Percentiles rank a stretch among this genome's conserved stretches.
Evolutionary conservation across 2,888 invertebrate species (phyloP).

Genomic region (Neocrepidodera transversa): DNA sequence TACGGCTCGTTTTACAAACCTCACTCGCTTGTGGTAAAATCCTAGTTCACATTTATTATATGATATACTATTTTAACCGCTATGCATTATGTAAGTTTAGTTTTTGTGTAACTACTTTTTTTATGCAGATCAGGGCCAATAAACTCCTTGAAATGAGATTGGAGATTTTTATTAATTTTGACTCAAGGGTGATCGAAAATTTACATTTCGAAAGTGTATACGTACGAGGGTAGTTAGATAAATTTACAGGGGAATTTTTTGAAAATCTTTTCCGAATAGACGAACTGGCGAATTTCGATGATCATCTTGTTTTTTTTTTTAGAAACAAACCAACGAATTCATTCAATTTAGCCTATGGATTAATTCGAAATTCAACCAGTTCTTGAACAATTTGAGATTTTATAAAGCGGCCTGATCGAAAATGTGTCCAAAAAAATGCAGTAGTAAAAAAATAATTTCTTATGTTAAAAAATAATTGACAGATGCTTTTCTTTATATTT

Average conservation of each 20-base stretch:
- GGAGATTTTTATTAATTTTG: too few relatives aligned
- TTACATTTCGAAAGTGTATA: constrained; percentile 3
- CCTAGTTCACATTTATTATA: too few relatives aligned
- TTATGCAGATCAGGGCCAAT: constrained; percentile 19
- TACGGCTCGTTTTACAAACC: too few relatives aligned
- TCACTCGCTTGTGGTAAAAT: too few relatives aligned
- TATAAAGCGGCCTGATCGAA: constrained; percentile 33
- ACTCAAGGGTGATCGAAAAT: too few relatives aligned
- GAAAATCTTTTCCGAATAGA: constrained; percentile 9
- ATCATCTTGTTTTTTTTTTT: neutral
- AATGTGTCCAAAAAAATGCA: too few relatives aligned
- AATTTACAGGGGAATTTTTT: neutral
- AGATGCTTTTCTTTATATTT: too few relatives aligned
- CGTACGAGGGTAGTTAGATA: neutral
- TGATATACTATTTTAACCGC: too few relatives aligned
- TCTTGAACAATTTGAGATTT: constrained; percentile 33
- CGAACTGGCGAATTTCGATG: constrained; percentile 19
- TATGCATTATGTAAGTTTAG: too few relatives aligned
- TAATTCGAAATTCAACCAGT: constrained; percentile 28
- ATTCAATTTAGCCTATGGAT: neutral
- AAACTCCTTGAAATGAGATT: constrained; percentile 7
- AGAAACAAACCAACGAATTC: neutral
- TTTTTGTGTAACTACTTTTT: too few relatives aligned
- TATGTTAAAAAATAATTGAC: neutral
- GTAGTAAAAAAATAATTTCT: too few relatives aligned